Evolutionary conservation across 2,113 vertebrate genomes (phyloP).

Genomic region (Eidolon helvum): DNA sequence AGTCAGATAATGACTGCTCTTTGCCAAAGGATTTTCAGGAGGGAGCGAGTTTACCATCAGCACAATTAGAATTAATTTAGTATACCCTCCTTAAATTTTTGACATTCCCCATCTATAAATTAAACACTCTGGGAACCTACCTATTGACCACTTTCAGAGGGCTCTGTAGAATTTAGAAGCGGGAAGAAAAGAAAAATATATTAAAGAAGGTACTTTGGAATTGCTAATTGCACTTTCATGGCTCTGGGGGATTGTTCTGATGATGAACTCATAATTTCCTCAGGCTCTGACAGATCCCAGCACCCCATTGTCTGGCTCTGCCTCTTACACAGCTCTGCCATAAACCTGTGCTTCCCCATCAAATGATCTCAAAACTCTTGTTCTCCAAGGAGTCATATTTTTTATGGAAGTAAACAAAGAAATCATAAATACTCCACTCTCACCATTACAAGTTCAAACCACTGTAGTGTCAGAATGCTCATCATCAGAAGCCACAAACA

Average conservation of each 20-base stretch:
- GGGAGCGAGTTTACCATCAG: not conserved
- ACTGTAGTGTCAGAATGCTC: not conserved
- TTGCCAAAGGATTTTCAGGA: not conserved
- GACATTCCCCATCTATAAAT: not conserved
- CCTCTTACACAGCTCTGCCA: not conserved
- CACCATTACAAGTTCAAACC: not conserved
- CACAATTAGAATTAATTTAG: not conserved
- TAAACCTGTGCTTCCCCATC: not conserved
- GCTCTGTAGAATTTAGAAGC: not conserved
- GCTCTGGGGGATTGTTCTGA: not conserved
- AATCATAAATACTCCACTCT: not conserved
- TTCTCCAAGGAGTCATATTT: not conserved
- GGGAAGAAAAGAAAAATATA: not conserved
- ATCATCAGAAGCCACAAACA: not conserved
- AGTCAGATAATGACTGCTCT: not conserved
- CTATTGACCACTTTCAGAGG: not conserved
- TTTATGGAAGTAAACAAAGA: constrained; percentile 30
- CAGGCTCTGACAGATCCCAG: not conserved
- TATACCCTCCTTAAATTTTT: not conserved
- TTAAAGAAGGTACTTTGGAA: not conserved
- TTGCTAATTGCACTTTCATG: not conserved
- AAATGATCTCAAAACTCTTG: constrained; percentile 30
- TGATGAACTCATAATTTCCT: not conserved
- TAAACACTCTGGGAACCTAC: not conserved
- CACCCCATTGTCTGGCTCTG: not conserved